Conservation (phyloP, 1,140 invertebrate species). For the Caenorhabditis brenneri region DNA sequence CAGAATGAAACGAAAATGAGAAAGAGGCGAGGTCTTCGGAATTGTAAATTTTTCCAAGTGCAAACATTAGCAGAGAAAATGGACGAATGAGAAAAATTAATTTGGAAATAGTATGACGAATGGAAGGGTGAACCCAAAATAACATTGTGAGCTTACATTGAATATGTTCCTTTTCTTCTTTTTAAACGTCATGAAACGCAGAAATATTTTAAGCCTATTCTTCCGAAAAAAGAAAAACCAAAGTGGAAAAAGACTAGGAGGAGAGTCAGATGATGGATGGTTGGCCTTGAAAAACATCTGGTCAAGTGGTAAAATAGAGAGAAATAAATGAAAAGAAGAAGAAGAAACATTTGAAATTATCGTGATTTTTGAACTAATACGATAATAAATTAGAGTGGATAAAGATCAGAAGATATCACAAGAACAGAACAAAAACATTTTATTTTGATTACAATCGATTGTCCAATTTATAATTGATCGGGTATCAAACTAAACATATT, state of each 20-base stretch:
- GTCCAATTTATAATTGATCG: too few species aligned
- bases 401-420: not conserved
- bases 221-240: not conserved
- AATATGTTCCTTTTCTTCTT: not conserved
- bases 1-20: not conserved
- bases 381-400: not conserved
- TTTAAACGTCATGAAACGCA: not conserved
- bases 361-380: constrained; percentile 4
- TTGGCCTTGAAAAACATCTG: constrained; percentile 38
- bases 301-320: constrained; percentile 8
- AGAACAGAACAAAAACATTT: not conserved
- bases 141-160: not conserved
- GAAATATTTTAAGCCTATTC: constrained; percentile 36
- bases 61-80: not conserved
- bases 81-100: constrained; percentile 25
- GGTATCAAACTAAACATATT: too few species aligned
- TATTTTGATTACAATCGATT: not conserved
- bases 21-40: constrained; percentile 30
- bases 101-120: constrained; percentile 33
- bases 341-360: not conserved
- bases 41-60: constrained; percentile 37
- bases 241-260: not conserved
- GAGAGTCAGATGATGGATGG: constrained; percentile 28
- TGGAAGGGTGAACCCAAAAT: not conserved
- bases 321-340: not conserved